phyloP scores from a whole-genome alignment of 1,140 invertebrate genomes.

The Drosophila virilis region DNA sequence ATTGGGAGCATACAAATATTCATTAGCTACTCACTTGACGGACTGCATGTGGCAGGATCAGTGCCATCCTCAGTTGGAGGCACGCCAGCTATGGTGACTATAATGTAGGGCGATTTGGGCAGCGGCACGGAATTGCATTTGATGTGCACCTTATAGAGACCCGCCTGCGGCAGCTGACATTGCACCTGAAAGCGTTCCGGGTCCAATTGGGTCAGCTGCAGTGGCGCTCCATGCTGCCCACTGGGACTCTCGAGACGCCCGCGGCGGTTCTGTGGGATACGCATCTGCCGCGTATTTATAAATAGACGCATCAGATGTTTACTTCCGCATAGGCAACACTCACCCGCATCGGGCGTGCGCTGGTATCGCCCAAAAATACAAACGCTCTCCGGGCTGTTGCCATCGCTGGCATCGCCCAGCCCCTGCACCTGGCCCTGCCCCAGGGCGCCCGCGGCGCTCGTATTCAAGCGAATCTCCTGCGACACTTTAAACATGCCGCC shows the following conservation, averaged over 20 bases:
- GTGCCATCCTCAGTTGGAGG: slow-evolving; percentile 75
- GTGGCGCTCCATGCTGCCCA: slow-evolving; percentile 48
- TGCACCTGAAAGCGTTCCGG: slow-evolving; percentile 91
- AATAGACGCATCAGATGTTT: slow-evolving; percentile 54
- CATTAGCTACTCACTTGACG: slow-evolving; percentile 22
- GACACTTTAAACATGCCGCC: slow-evolving; percentile 78
- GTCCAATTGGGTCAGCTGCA: slow-evolving; percentile 87
- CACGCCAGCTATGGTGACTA: slow-evolving; percentile 89
- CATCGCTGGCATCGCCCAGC: slow-evolving; percentile 36
- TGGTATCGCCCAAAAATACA: slow-evolving; percentile 82
- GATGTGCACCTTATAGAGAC: slow-evolving; percentile 94
- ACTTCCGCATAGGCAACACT: slow-evolving; percentile 64
- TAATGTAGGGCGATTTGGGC: slow-evolving; percentile 92
- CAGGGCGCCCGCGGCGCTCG: slow-evolving; percentile 30
- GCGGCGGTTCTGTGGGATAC: slow-evolving; percentile 69
- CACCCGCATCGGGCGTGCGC: slow-evolving; percentile 80
- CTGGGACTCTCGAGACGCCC: slow-evolving; percentile 70
- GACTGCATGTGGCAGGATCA: neutral
- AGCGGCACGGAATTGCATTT: slow-evolving; percentile 95
- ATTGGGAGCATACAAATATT: too few relatives aligned
- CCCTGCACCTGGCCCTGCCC: slow-evolving; percentile 16
- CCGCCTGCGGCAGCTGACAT: slow-evolving; percentile 93
- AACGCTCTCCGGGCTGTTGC: slow-evolving; percentile 57
- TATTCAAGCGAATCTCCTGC: slow-evolving; percentile 80
- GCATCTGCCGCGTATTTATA: slow-evolving; percentile 64